phyloP scores from a whole-genome alignment of 2,113 vertebrate species.

The Embiotoca jacksoni region DNA sequence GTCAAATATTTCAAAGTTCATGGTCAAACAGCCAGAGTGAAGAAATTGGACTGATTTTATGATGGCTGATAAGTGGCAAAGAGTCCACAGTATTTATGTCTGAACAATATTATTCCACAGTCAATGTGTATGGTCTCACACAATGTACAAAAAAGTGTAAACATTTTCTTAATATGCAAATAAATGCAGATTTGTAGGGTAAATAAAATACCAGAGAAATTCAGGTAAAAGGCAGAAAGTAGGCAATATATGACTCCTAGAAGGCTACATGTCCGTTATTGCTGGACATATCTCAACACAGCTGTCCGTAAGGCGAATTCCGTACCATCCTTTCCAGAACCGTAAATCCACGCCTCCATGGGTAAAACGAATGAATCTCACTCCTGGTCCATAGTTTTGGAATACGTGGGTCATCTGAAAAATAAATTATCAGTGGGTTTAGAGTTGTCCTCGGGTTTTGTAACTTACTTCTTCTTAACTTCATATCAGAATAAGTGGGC shows the following conservation, averaged over 20 bases:
- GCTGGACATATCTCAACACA: slow-evolving; percentile 84
- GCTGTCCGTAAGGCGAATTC: slow-evolving; percentile 90
- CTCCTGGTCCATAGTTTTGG: slow-evolving; percentile 88
- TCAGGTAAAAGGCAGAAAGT: slow-evolving; percentile 13
- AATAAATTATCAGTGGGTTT: neutral
- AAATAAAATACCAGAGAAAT: neutral
- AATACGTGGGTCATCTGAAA: slow-evolving; percentile 91
- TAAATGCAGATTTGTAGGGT: too few relatives aligned
- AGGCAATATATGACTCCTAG: neutral
- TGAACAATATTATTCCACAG: too few relatives aligned
- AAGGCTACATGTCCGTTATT: neutral
- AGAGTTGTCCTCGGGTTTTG: neutral
- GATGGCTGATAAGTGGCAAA: too few relatives aligned
- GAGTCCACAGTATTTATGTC: too few relatives aligned
- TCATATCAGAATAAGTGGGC: too few relatives aligned
- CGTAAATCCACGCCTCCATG: slow-evolving; percentile 90
- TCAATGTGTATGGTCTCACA: too few relatives aligned
- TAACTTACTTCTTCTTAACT: neutral
- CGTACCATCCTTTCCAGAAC: slow-evolving; percentile 92
- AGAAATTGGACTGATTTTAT: too few relatives aligned
- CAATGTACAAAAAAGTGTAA: too few relatives aligned
- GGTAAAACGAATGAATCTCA: slow-evolving; percentile 87
- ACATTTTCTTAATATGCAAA: too few relatives aligned
- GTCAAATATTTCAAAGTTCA: too few relatives aligned
- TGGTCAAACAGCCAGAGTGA: too few relatives aligned